Evolutionary conservation across 2,888 invertebrate genomes (phyloP).

Genomic region (Cacoxenus indagator): DNA sequence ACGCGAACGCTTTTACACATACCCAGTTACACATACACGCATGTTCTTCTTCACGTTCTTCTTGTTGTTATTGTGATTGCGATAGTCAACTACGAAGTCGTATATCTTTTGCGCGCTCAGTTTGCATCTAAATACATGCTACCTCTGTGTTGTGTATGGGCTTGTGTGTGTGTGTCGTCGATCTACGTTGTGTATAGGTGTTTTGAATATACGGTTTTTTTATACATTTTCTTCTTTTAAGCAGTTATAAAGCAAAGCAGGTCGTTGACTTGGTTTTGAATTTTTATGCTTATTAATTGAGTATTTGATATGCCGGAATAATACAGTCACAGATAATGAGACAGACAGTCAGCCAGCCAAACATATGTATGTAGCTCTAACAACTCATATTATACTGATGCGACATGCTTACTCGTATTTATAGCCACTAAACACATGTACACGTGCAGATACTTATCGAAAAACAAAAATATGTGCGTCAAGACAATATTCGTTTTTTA

Average conservation of each 20-base stretch:
- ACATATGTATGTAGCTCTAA: constrained; percentile 9
- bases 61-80: not conserved
- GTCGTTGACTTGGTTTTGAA: constrained; percentile 61
- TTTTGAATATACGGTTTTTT: constrained; percentile 18
- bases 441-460: constrained; percentile 36
- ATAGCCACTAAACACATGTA: constrained; percentile 17
- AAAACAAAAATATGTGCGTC: not conserved
- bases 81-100: constrained; percentile 41
- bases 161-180: constrained; percentile 12
- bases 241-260: constrained; percentile 63
- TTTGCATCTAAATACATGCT: constrained; percentile 7
- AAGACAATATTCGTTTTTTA: constrained; percentile 20
- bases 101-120: constrained; percentile 58
- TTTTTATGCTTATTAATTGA: constrained; percentile 66
- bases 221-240: constrained; percentile 29
- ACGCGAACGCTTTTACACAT: constrained; percentile 30
- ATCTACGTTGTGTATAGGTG: constrained; percentile 24
- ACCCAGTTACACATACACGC: constrained; percentile 27
- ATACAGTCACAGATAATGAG: constrained; percentile 27
- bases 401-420: not conserved
- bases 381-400: too few species aligned
- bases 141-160: constrained; percentile 31
- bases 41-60: too few species aligned
- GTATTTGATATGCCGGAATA: constrained; percentile 64
- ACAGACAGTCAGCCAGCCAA: constrained; percentile 17